phyloP scores from a whole-genome alignment of 2,797 vertebrate genomes.

The Sorex maritimensis region DNA sequence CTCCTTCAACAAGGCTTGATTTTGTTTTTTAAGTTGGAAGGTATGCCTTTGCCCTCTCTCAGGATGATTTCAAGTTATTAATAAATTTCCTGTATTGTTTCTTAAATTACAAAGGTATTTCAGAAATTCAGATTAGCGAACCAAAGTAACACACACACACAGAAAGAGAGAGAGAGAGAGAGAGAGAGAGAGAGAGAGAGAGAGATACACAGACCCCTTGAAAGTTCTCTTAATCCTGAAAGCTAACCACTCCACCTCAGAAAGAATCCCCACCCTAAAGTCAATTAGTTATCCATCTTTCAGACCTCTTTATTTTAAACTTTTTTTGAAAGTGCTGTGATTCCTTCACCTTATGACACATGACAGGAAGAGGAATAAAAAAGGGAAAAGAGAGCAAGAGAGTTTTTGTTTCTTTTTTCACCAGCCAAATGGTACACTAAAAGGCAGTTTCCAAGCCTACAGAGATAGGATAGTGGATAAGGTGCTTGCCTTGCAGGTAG shows the following conservation, averaged over 20 bases:
- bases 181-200: too few relatives aligned
- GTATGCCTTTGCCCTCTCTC: background rate
- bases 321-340: background rate
- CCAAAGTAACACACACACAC: background rate
- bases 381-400: background rate
- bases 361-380: background rate
- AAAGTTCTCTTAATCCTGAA: conserved; percentile 1
- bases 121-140: conserved; percentile 2
- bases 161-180: too few relatives aligned
- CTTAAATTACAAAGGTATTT: conserved; percentile 35
- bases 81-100: background rate
- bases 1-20: background rate
- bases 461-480: too few relatives aligned
- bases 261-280: background rate
- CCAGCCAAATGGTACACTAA: background rate
- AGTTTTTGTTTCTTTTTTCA: background rate
- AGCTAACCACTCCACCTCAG: background rate
- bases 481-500: too few relatives aligned
- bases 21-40: background rate
- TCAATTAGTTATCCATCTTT: background rate
- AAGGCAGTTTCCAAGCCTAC: too few relatives aligned
- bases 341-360: background rate
- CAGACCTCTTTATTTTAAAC: conserved; percentile 23
- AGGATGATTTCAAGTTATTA: background rate
- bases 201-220: too few relatives aligned